These are phyloP conservation scores for Synergus itoensis DNA, from an alignment of 2,888 invertebrate genomes.

Conservation along the genomic window DNA sequence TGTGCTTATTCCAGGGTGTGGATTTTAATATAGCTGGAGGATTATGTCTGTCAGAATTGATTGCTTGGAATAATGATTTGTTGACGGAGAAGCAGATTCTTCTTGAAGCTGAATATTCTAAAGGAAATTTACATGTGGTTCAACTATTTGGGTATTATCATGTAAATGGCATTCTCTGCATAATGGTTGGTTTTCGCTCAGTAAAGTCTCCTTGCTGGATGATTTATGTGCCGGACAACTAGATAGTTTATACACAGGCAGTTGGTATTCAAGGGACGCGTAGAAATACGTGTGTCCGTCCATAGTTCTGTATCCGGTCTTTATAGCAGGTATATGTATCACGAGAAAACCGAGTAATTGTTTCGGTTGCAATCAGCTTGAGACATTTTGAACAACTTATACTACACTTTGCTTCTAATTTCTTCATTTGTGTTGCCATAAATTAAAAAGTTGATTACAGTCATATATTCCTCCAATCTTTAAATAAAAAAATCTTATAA, in stretches of 20 bases:
- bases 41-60: not conserved
- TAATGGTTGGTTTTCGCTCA: constrained; percentile 32
- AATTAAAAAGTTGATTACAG: too few relatives aligned
- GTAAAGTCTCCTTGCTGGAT: constrained; percentile 3
- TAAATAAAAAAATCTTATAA: too few relatives aligned
- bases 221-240: constrained; percentile 31
- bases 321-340: not conserved
- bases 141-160: constrained; percentile 12
- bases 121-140: constrained; percentile 2
- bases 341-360: not conserved
- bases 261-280: constrained; percentile 10
- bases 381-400: not conserved
- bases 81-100: not conserved
- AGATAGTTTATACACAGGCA: constrained; percentile 20
- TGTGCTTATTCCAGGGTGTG: too few relatives aligned
- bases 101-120: not conserved
- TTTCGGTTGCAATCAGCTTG: not conserved
- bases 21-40: not conserved
- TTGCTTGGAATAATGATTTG: not conserved
- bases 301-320: constrained; percentile 4
- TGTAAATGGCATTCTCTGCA: constrained; percentile 20
- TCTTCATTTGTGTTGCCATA: too few relatives aligned
- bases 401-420: too few relatives aligned
- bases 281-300: constrained; percentile 3
- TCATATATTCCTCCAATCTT: too few relatives aligned